phyloP scores from a whole-genome alignment of 1,140 invertebrate genomes.

The Nebria ingens region DNA sequence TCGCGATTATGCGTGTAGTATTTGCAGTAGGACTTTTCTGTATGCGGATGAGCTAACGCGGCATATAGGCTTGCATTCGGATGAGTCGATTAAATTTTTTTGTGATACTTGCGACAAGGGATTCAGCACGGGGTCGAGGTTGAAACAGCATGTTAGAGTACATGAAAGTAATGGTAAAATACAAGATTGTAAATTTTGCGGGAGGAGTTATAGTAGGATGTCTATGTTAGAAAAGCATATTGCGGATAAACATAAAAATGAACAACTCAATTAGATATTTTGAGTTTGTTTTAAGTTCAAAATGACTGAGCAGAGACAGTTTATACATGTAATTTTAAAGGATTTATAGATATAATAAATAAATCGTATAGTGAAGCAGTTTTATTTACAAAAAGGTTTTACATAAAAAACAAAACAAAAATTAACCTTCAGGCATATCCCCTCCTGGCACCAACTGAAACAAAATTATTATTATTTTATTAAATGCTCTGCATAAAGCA shows the following conservation, averaged over 20 bases:
- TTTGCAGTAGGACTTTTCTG: slow-evolving; percentile 22
- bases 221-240: too few relatives aligned
- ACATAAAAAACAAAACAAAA: too few relatives aligned
- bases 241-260: too few relatives aligned
- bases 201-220: slow-evolving; percentile 13
- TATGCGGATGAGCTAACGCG: slow-evolving; percentile 20
- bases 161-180: background rate
- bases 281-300: too few relatives aligned
- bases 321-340: too few relatives aligned
- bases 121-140: background rate
- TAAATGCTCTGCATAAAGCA: slow-evolving; percentile 12
- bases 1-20: slow-evolving; percentile 19
- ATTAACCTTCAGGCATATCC: slow-evolving; percentile 48
- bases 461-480: slow-evolving; percentile 12
- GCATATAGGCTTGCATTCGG: slow-evolving; percentile 20
- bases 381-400: too few relatives aligned
- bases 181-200: background rate
- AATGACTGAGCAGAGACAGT: too few relatives aligned
- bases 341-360: too few relatives aligned
- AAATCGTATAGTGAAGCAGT: too few relatives aligned
- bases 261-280: too few relatives aligned
- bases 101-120: background rate
- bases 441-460: slow-evolving; percentile 58
- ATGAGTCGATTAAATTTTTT: background rate
- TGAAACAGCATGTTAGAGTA: background rate